Evolutionary conservation across 2,113 vertebrate genomes (phyloP).

Genomic region (Hippocampus comes): DNA sequence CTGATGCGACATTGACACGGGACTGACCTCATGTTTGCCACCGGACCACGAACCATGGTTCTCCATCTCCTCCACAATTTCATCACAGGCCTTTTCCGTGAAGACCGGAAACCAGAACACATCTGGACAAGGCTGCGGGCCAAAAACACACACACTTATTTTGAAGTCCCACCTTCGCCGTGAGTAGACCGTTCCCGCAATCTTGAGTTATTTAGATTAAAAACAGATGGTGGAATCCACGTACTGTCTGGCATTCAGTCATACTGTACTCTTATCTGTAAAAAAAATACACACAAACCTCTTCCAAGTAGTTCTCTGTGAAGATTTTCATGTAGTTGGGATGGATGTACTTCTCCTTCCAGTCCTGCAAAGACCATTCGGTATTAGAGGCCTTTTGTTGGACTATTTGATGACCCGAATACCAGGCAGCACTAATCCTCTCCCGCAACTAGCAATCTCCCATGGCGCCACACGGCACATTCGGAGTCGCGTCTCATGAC

Average conservation of each 20-base stretch:
- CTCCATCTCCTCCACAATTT: conserved; percentile 95
- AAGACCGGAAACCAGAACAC: conserved; percentile 98
- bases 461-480: conserved; percentile 12
- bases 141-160: conserved; percentile 26
- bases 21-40: conserved; percentile 85
- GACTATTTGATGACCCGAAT: conserved; percentile 41
- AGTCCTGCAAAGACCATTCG: conserved; percentile 78
- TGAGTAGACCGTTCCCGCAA: conserved; percentile 17
- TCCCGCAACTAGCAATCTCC: neutral
- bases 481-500: conserved; percentile 5
- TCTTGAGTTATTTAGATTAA: conserved; percentile 20
- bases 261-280: neutral
- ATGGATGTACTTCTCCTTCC: conserved; percentile 97
- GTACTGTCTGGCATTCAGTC: conserved; percentile 12
- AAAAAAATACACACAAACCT: conserved; percentile 71
- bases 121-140: conserved; percentile 90
- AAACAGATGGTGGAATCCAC: conserved; percentile 46
- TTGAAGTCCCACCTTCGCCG: conserved; percentile 23
- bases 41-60: conserved; percentile 92
- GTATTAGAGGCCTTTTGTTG: conserved; percentile 22
- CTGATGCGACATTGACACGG: conserved; percentile 6
- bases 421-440: conserved; percentile 37
- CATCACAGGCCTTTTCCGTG: conserved; percentile 87
- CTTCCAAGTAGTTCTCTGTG: conserved; percentile 87
- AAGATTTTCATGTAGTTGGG: conserved; percentile 91